Conservation (phyloP, 2,113 vertebrate genomes). For the Catharus fuscescens region DNA sequence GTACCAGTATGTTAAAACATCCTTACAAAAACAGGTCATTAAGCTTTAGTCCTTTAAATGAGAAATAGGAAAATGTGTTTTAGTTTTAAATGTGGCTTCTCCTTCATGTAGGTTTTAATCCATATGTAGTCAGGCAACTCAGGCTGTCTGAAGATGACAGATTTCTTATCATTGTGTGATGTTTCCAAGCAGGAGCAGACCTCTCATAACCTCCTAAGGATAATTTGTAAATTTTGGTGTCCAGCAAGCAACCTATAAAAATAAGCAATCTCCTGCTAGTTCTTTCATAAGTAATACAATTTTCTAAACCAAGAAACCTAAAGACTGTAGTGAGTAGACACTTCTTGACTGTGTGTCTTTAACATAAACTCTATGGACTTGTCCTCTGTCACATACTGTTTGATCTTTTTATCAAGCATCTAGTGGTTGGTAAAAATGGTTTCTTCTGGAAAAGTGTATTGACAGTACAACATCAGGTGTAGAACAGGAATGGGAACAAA, state of each 20-base stretch:
- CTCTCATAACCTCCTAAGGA: not conserved
- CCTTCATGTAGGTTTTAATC: not conserved
- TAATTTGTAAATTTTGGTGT: not conserved
- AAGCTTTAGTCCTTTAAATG: not conserved
- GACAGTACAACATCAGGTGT: not conserved
- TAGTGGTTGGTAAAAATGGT: not conserved
- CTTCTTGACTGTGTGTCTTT: not conserved
- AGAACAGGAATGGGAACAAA: not conserved
- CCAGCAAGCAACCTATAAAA: not conserved
- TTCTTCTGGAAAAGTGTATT: not conserved
- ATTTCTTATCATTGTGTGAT: not conserved
- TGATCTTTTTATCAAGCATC: not conserved
- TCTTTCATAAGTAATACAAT: not conserved
- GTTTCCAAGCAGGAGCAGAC: not conserved
- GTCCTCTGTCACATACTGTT: not conserved
- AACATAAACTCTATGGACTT: not conserved
- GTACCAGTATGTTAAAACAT: not conserved
- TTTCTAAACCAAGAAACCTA: not conserved
- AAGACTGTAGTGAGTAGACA: not conserved
- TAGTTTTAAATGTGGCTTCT: not conserved
- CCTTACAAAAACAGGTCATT: not conserved
- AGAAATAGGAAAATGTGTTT: not conserved
- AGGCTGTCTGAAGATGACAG: not conserved
- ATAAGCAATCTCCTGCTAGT: not conserved
- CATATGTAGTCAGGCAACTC: not conserved